These are phyloP conservation scores for Sylvicola fuscatus DNA, from an alignment of 2,888 invertebrate genomes.

Conservation along the genomic window DNA sequence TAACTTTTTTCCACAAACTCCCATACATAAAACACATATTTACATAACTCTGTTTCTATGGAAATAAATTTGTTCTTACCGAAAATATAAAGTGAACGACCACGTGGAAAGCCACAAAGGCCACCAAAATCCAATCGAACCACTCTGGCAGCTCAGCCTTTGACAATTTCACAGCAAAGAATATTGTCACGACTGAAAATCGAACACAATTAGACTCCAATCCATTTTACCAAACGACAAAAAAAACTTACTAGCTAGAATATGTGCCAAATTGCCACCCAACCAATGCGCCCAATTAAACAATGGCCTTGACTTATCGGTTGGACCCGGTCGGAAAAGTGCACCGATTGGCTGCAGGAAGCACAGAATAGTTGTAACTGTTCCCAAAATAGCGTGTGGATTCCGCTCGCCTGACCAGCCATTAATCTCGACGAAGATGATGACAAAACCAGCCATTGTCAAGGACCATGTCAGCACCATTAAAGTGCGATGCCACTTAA, in stretches of 20 bases:
- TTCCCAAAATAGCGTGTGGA: conserved; percentile 67
- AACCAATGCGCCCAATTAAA: conserved; percentile 91
- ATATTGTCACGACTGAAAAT: conserved; percentile 67
- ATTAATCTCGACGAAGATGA: conserved; percentile 64
- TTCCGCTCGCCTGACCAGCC: conserved; percentile 54
- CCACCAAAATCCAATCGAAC: conserved; percentile 74
- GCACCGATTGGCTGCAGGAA: conserved; percentile 79
- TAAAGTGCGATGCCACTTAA: conserved; percentile 66
- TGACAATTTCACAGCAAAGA: conserved; percentile 69
- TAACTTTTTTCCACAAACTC: neutral
- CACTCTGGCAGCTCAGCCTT: conserved; percentile 74
- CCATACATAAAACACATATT: neutral
- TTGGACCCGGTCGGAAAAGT: conserved; percentile 67
- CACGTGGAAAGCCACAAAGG: conserved; percentile 78
- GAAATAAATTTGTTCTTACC: conserved; percentile 27
- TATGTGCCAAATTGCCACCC: conserved; percentile 70
- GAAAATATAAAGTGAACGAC: conserved; percentile 69
- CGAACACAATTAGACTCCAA: neutral
- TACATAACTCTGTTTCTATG: neutral
- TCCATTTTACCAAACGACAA: neutral
- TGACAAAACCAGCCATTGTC: conserved; percentile 53
- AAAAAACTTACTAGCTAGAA: conserved; percentile 62
- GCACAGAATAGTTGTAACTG: conserved; percentile 54
- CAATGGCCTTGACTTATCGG: conserved; percentile 50
- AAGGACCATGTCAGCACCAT: conserved; percentile 67